Base-by-base conservation (phyloP, 2,797 vertebrate species). In the Holocentrus rufus region DNA sequence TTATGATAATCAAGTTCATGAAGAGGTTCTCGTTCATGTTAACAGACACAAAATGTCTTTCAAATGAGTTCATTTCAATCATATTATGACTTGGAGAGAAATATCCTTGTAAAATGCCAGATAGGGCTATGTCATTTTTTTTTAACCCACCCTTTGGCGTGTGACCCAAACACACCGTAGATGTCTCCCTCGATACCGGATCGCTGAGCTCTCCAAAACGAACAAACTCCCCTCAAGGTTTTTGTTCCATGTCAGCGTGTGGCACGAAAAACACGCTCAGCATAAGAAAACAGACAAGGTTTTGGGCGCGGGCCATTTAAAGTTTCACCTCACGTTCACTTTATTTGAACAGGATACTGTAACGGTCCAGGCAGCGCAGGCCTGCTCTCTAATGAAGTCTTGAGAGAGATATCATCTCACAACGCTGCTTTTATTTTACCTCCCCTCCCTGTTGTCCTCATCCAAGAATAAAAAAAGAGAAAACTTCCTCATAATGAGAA, bases 331-430 rank as follows among this genome's bases (percentile, higher is more conserved):
- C 34, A 18, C 4, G 0, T 27, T 31, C n/a, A 6, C 59, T 77
- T 57, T 14, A 68, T 85, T 34, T 77, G 65, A 72, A 65, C 39
- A 42, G 58, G 50, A 65, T 42, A 14, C 76, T 67, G 8, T 30
- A 30, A 49, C 17, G 6, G 70, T 58, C 74, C 68, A 65, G 0
- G 1, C 25, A 0, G 2, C 63, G 31, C 52, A 64, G 44, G 46
- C 69, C 49, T 70, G 61, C 63, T 11, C 2, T 52, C 34, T 68
- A 78, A 73, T 68, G 49, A 79, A 63, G 72, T 58, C 80, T n/a
- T 2, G 36, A 8, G 74, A 60, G 80, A 72, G 74, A 77, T 54
- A 65, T 84, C 4, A 74, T 80, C 76, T 54, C 56, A 65, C 23
- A 10, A 42, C 25, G 20, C 50, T 13, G 13, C 52, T 82, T 73